A percentile compares a stretch with the other conserved stretches of the same genome.
Conservation (phyloP, 2,888 invertebrate genomes). For the Argyresthia albistria region DNA sequence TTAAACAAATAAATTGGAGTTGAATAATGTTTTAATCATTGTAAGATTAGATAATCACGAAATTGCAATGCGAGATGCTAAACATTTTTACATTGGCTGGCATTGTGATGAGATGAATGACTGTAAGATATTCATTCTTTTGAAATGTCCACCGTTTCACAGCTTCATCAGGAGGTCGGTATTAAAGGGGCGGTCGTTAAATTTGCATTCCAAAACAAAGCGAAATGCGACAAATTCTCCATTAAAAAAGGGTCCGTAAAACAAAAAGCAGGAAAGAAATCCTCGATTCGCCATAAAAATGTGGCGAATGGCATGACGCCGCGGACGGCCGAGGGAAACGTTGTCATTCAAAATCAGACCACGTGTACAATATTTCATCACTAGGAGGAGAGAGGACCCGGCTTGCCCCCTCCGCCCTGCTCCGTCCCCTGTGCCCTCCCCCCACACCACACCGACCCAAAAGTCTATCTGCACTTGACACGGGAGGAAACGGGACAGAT, state of each 20-base stretch:
- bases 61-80: too few relatives aligned
- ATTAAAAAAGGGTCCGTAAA: neutral
- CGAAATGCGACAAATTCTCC: neutral
- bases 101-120: too few relatives aligned
- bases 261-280: conserved; percentile 25
- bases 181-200: neutral
- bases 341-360: conserved; percentile 82
- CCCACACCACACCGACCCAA: conserved; percentile 52
- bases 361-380: conserved; percentile 83
- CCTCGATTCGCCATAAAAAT: conserved; percentile 57
- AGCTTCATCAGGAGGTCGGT: too few relatives aligned
- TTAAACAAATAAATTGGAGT: neutral
- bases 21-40: too few relatives aligned
- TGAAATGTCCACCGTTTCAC: too few relatives aligned
- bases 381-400: conserved; percentile 57
- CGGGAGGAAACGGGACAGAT: conserved; percentile 71
- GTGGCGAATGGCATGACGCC: conserved; percentile 52
- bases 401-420: conserved; percentile 26
- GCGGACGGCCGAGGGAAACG: conserved; percentile 67
- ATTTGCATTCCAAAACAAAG: conserved; percentile 1
- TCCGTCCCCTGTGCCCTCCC: conserved; percentile 12
- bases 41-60: too few relatives aligned
- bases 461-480: conserved; percentile 72
- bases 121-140: too few relatives aligned
- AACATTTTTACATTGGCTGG: too few relatives aligned